Base-by-base conservation (phyloP, 2,797 vertebrate genomes). In the Aldrovandia affinis region DNA sequence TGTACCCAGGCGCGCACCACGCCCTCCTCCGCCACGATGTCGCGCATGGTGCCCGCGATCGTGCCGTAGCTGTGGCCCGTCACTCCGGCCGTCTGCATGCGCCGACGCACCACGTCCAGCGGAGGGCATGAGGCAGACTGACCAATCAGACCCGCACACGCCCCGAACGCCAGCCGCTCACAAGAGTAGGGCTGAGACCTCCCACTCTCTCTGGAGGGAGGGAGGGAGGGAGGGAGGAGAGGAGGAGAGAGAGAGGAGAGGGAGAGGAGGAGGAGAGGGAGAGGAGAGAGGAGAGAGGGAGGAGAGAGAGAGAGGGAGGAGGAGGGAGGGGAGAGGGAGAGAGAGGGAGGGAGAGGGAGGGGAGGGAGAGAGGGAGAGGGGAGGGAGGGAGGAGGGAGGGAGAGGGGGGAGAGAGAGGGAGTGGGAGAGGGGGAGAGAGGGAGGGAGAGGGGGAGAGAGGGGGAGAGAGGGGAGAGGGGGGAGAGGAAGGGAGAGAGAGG, bases 61-160 rank as follows among this genome's bases (percentile, higher is more conserved):
- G 96, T 96, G 83, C 86, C 3, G 86, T 96, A 97, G 0, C 90
- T 91, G 70, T 96, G 96, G 57, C 97, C 97, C 0, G 95, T 97
- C 9, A 98, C 97, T 0, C 98, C 98, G 0, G 98, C 98, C 0
- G 98, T 99, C 95, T 99, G 98, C 98, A 99, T 99, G 50, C 98
- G 97, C 73, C 98, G 94, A 0, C 98, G 97, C 39, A 99, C 98
- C 90, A 99, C 97, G 0, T 99, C 98, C 94, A 99, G 94, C 0
- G 98, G n/a, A n/a, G n/a, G 98, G 94, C 99, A 99, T 0, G 98
- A 99, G 4, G 98, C 96, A 0, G 98, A 98, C 90, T 99, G 98
- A 1, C 98, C 98, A 0, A 99, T 96, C 82, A 99, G 91, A 20
- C 98, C 98, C 0, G 98, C 98, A 0, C 97, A 99, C 1, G 98